phyloP scores from a whole-genome alignment of 2,888 invertebrate genomes.

The Stenotaenia linearis region DNA sequence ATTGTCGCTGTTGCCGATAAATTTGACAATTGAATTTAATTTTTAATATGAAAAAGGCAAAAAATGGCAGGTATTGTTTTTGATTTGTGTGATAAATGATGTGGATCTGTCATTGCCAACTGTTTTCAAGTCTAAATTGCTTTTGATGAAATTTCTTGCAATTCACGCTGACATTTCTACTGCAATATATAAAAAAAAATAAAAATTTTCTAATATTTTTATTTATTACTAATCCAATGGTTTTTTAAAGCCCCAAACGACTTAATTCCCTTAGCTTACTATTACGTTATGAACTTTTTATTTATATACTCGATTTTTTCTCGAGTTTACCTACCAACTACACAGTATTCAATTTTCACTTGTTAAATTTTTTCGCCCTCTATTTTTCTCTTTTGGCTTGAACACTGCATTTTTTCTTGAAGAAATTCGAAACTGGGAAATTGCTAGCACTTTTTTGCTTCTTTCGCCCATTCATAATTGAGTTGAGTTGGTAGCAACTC shows the following conservation, averaged over 20 bases:
- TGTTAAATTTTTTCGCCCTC: not conserved
- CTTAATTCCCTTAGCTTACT: not conserved
- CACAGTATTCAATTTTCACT: not conserved
- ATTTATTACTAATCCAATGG: too few relatives aligned
- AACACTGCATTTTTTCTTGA: not conserved
- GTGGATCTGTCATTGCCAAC: not conserved
- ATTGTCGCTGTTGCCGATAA: not conserved
- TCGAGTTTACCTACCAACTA: too few relatives aligned
- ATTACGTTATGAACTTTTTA: not conserved
- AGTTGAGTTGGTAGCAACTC: not conserved
- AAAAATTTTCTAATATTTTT: too few relatives aligned
- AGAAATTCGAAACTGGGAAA: constrained; percentile 21
- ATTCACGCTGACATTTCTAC: not conserved
- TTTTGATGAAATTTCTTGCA: constrained; percentile 22
- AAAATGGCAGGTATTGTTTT: not conserved
- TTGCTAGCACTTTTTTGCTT: constrained; percentile 2
- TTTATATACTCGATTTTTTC: too few relatives aligned
- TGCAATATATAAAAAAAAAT: too few relatives aligned
- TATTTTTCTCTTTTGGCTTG: not conserved
- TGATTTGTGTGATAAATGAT: constrained; percentile 10
- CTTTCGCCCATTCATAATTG: constrained; percentile 8
- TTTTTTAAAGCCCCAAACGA: not conserved
- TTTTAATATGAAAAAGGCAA: not conserved
- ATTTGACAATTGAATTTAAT: not conserved
- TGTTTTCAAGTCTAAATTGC: not conserved